Percentiles rank a stretch among this genome's conserved stretches.
These are phyloP conservation scores for Zaprionus davidi DNA, from an alignment of 1,140 invertebrate genomes.

Conservation along the genomic window DNA sequence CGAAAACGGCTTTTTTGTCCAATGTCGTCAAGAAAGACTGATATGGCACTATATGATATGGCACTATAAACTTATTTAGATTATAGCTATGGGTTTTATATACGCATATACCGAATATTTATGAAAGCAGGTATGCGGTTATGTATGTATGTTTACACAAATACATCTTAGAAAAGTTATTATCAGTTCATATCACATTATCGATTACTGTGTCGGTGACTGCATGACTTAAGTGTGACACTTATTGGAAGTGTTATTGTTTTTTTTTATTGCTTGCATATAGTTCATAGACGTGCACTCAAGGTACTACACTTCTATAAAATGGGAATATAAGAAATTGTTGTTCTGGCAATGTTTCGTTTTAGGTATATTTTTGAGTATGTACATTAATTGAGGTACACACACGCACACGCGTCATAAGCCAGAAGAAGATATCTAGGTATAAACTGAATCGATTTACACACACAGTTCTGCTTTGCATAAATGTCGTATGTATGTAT, in stretches of 20 bases:
- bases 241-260: constrained; percentile 30
- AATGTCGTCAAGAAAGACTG: constrained; percentile 25
- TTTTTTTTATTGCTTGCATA: constrained; percentile 18
- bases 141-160: constrained; percentile 1
- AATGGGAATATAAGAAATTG: constrained; percentile 43
- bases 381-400: constrained; percentile 9
- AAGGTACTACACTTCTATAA: constrained; percentile 23
- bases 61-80: constrained; percentile 41
- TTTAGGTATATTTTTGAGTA: constrained; percentile 48
- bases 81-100: constrained; percentile 15
- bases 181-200: constrained; percentile 52
- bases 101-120: neutral
- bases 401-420: neutral
- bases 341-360: neutral
- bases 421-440: neutral
- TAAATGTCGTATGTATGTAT: constrained; percentile 10
- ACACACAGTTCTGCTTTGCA: neutral
- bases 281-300: neutral
- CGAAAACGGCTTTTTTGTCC: constrained; percentile 1
- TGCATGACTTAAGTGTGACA: constrained; percentile 29
- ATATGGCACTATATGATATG: constrained; percentile 38
- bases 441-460: constrained; percentile 3
- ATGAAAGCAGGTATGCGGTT: neutral
- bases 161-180: constrained; percentile 20
- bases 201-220: constrained; percentile 67